Conservation (phyloP, 2,888 invertebrate genomes). For the Serrognathus titanus region DNA sequence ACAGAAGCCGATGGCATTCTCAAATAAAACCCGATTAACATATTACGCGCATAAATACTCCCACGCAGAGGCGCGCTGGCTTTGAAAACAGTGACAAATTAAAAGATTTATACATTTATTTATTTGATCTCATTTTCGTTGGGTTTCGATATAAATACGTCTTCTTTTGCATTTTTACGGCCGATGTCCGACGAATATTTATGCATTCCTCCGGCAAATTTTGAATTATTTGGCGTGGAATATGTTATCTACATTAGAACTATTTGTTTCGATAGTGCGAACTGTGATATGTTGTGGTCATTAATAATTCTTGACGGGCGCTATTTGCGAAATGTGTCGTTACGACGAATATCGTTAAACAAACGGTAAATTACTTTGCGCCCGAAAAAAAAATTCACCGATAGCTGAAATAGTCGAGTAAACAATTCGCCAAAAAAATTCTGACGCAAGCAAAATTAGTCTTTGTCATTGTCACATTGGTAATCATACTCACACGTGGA, state of each 20-base stretch:
- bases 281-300: not conserved
- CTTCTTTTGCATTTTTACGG: not conserved
- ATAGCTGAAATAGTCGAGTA: no score
- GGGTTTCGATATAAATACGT: conserved; percentile 6
- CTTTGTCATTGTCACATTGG: no score
- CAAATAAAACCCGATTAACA: conserved; percentile 42
- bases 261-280: not conserved
- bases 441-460: no score
- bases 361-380: not conserved
- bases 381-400: no score
- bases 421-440: no score
- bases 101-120: conserved; percentile 45
- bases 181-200: not conserved
- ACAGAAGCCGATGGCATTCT: conserved; percentile 42
- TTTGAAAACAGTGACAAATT: conserved; percentile 44
- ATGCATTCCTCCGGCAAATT: not conserved
- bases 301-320: not conserved
- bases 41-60: conserved; percentile 44
- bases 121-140: conserved; percentile 28
- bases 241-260: not conserved
- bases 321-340: not conserved
- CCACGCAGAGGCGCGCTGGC: conserved; percentile 36
- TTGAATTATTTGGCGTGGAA: no score
- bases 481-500: no score
- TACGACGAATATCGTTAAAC: not conserved